These are phyloP conservation scores for Ageneiosus marmoratus DNA, from an alignment of 2,113 vertebrate species.

Conservation along the genomic window DNA sequence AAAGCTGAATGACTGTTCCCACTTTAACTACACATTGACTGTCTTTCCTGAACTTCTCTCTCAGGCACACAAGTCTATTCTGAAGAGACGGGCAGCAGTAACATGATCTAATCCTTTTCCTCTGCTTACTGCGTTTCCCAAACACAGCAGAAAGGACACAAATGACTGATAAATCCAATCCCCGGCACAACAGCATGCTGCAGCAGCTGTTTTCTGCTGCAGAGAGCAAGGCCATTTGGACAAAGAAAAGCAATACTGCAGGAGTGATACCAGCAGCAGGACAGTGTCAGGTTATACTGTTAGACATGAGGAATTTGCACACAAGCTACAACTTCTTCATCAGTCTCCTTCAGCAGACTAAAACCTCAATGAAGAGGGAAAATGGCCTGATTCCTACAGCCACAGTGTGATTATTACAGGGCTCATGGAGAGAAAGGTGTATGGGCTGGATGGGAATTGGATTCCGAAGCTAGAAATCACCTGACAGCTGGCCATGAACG, in stretches of 20 bases:
- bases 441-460: conserved; percentile 48
- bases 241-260: conserved; percentile 1
- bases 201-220: not conserved
- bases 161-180: conserved; percentile 23
- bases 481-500: conserved; percentile 19
- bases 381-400: not conserved
- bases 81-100: conserved; percentile 21
- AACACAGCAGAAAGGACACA: conserved; percentile 38
- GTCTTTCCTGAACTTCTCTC: not conserved
- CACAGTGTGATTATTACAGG: conserved; percentile 39
- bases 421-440: conserved; percentile 40
- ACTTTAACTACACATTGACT: not conserved
- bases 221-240: conserved; percentile 7
- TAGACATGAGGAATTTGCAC: conserved; percentile 19
- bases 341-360: not conserved
- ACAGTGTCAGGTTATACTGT: not conserved
- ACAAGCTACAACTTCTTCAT: not conserved
- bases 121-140: conserved; percentile 41
- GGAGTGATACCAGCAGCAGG: conserved; percentile 5
- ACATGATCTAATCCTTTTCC: conserved; percentile 28
- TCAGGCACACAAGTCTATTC: conserved; percentile 13
- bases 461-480: conserved; percentile 47
- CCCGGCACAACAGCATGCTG: not conserved
- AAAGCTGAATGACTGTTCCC: not conserved
- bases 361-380: not conserved